Conservation (phyloP, 2,888 invertebrate genomes). For the Eilema depressum region DNA sequence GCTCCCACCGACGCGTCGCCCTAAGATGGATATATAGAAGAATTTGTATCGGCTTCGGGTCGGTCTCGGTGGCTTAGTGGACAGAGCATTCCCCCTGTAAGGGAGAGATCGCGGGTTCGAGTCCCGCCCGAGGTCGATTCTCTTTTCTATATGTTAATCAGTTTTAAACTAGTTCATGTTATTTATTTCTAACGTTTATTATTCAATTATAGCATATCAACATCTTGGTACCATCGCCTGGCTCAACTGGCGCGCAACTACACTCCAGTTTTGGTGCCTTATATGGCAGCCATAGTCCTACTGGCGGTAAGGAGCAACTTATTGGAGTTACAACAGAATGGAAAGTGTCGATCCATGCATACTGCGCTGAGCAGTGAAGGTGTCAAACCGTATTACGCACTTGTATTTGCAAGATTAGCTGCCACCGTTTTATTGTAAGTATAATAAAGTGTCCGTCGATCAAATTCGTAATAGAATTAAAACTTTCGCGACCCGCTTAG, state of each 20-base stretch:
- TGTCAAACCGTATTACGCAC: conserved; percentile 86
- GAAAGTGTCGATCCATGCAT: conserved; percentile 81
- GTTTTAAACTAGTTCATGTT: no score
- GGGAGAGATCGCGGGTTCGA: no score
- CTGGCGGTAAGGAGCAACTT: conserved; percentile 83
- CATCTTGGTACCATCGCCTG: conserved; percentile 87
- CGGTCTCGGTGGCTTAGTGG: no score
- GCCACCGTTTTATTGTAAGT: conserved; percentile 81
- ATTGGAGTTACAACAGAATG: conserved; percentile 55
- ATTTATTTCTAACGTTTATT: background rate
- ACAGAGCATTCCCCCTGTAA: no score
- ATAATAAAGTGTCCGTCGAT: conserved; percentile 1
- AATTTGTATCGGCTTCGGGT: no score
- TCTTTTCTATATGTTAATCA: no score
- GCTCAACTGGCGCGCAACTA: conserved; percentile 90
- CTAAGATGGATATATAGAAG: no score
- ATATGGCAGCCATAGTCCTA: conserved; percentile 89
- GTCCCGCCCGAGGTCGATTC: no score
- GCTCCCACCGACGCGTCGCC: no score
- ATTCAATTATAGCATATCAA: conserved; percentile 77
- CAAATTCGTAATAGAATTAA: no score
- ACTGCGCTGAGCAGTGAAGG: conserved; percentile 86
- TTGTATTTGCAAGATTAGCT: conserved; percentile 82
- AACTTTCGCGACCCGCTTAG: no score
- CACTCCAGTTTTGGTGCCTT: conserved; percentile 88